A percentile compares a stretch with the other conserved stretches of the same genome.
Evolutionary conservation across 2,113 vertebrate species (phyloP).

Genomic region (Megaleporinus macrocephalus): DNA sequence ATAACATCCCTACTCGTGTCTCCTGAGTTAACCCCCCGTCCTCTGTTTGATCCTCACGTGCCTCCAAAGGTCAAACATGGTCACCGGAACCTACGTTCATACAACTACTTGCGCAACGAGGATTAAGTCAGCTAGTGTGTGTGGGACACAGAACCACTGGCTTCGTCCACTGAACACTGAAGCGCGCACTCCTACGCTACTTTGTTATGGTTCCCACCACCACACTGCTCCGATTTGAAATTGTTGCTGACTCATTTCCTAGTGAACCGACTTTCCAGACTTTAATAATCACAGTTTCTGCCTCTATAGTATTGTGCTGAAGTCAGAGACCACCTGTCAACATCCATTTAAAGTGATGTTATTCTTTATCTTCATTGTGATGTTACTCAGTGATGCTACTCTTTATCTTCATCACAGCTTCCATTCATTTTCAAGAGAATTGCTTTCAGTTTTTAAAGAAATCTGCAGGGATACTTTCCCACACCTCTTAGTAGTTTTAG

Average conservation of each 20-base stretch:
- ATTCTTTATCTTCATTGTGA: too few species aligned
- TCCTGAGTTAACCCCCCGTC: neutral
- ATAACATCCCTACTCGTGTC: neutral
- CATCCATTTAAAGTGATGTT: too few species aligned
- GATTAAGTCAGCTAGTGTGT: neutral
- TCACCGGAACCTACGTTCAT: neutral
- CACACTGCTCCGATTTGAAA: neutral
- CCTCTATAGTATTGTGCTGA: too few species aligned
- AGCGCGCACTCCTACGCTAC: neutral
- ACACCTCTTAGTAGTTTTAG: too few species aligned
- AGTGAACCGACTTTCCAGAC: neutral
- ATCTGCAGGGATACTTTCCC: too few species aligned
- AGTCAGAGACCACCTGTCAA: too few species aligned
- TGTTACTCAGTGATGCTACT: too few species aligned
- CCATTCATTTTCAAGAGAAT: too few species aligned
- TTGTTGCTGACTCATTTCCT: neutral
- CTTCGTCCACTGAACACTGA: neutral
- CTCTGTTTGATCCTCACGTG: neutral
- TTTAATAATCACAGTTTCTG: neutral
- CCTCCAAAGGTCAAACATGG: constrained; percentile 24
- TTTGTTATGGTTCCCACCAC: neutral
- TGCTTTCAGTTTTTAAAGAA: too few species aligned
- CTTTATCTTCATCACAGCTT: too few species aligned
- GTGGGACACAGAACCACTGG: neutral
- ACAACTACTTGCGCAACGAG: neutral